Evolutionary conservation across 2,113 vertebrate species (phyloP).

Genomic region (Tachysurus vachellii): DNA sequence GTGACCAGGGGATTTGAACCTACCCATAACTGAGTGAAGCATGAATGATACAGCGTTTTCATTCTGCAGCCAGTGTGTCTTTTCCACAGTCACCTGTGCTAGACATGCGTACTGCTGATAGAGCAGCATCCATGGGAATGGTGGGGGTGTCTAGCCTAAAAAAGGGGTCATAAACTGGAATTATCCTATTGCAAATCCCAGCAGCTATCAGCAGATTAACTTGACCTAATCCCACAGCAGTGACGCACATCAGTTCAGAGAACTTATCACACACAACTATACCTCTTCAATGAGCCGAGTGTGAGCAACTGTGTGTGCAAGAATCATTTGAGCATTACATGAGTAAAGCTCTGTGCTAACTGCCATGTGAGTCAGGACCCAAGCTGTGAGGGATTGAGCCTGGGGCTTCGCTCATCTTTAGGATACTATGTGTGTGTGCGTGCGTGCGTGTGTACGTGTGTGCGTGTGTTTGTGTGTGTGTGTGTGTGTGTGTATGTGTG

Average conservation of each 20-base stretch:
- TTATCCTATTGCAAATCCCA: slow-evolving; percentile 29
- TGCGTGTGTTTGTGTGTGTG: not conserved
- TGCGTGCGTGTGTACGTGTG: not conserved
- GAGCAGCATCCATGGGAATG: not conserved
- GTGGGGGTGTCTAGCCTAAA: not conserved
- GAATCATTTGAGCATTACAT: not conserved
- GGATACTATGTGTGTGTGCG: not conserved
- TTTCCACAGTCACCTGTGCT: not conserved
- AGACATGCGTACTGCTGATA: not conserved
- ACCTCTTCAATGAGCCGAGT: not conserved
- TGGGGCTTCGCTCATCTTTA: not conserved
- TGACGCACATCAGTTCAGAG: slow-evolving; percentile 17
- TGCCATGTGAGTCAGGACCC: not conserved
- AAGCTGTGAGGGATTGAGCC: not conserved
- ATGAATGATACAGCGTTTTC: not conserved
- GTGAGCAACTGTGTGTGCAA: not conserved
- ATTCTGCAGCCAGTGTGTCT: not conserved
- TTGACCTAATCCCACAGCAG: slow-evolving; percentile 14
- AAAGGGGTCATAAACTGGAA: slow-evolving; percentile 29
- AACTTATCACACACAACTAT: slow-evolving; percentile 25
- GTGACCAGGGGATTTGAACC: not conserved
- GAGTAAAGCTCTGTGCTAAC: not conserved
- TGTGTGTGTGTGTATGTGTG: not conserved
- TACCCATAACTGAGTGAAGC: not conserved
- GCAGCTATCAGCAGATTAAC: slow-evolving; percentile 40